Conservation (phyloP, 1,140 invertebrate genomes). For the Zaprionus gabonicus region DNA sequence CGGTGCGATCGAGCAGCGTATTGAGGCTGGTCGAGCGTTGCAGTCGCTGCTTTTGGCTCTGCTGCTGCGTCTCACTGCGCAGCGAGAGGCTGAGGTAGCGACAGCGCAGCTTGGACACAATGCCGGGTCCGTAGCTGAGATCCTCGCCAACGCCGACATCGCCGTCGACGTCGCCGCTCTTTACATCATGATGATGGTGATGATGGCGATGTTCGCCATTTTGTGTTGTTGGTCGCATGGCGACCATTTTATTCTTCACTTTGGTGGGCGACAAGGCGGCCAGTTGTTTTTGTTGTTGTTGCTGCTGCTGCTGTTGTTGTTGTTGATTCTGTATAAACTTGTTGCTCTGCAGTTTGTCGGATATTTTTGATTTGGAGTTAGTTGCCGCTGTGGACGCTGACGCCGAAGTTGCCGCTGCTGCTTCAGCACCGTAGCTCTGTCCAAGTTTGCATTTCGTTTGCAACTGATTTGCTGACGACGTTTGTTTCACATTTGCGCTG, state of each 20-base stretch:
- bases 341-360: conserved; percentile 80
- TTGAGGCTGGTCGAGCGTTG: conserved; percentile 93
- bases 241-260: conserved; percentile 84
- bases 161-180: conserved; percentile 13
- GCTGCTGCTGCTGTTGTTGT: conserved; percentile 53
- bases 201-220: conserved; percentile 76
- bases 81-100: conserved; percentile 93
- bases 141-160: conserved; percentile 87
- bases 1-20: conserved; percentile 90
- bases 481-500: conserved; percentile 42
- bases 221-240: conserved; percentile 78
- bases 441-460: conserved; percentile 78
- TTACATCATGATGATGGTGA: conserved; percentile 40
- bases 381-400: conserved; percentile 44
- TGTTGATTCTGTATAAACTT: conserved; percentile 78
- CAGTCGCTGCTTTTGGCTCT: conserved; percentile 88
- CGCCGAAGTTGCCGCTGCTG: conserved; percentile 28
- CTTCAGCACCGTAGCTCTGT: conserved; percentile 69
- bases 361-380: conserved; percentile 74
- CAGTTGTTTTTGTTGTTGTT: conserved; percentile 38
- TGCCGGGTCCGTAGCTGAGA: conserved; percentile 95
- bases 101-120: conserved; percentile 93
- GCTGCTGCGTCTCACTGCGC: conserved; percentile 87
- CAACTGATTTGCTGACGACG: conserved; percentile 79
- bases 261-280: conserved; percentile 73